Evolutionary conservation across 2,888 invertebrate genomes (phyloP).

Genomic region (Cloeon dipterum): DNA sequence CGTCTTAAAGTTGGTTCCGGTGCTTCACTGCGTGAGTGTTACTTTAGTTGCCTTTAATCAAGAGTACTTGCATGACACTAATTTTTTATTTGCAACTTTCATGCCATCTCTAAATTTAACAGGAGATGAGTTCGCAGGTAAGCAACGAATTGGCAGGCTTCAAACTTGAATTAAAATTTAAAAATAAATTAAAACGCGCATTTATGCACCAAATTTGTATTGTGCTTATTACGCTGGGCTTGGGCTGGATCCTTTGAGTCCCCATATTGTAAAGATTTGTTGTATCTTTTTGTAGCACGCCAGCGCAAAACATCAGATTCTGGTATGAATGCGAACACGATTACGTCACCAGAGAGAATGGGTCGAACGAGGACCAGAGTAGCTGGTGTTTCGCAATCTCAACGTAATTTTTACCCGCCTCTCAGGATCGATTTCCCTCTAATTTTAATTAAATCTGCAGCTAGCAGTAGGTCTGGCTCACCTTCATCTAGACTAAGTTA

Average conservation of each 20-base stretch:
- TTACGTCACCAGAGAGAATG: constrained; percentile 35
- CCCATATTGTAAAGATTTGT: too few species aligned
- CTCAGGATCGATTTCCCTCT: too few species aligned
- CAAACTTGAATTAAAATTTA: background rate
- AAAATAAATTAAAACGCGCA: too few species aligned
- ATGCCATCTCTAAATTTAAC: too few species aligned
- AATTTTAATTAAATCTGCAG: constrained; percentile 21
- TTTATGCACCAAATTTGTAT: too few species aligned
- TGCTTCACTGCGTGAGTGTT: constrained; percentile 48
- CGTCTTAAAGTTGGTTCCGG: constrained; percentile 45
- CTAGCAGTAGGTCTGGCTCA: constrained; percentile 81
- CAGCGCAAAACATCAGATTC: constrained; percentile 9
- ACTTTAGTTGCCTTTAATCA: constrained; percentile 2
- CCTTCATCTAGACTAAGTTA: constrained; percentile 70
- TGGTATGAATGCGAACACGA: constrained; percentile 14
- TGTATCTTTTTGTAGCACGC: constrained; percentile 10
- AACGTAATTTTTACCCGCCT: constrained; percentile 41
- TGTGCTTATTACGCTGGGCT: too few species aligned
- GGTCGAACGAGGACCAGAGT: constrained; percentile 35
- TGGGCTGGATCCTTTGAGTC: too few species aligned
- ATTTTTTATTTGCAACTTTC: constrained; percentile 1
- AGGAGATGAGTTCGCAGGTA: too few species aligned
- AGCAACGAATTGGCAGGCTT: too few species aligned
- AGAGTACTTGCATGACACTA: constrained; percentile 1
- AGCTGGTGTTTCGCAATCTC: constrained; percentile 71